Percentiles rank a stretch among this genome's conserved stretches.
phyloP scores from a whole-genome alignment of 1,140 invertebrate genomes.

The Battus philenor region DNA sequence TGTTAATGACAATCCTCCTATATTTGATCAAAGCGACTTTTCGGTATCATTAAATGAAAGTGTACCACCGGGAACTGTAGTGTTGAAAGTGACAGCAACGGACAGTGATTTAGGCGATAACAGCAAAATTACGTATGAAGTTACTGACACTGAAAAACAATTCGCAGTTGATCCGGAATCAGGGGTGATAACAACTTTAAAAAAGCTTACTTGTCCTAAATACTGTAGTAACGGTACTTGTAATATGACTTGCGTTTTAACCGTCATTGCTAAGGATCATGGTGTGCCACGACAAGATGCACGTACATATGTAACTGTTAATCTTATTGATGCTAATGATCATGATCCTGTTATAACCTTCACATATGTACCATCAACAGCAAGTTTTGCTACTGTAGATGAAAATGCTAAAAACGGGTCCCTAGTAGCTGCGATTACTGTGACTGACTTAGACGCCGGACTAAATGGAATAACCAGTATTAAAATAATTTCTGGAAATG shows the following conservation, averaged over 20 bases:
- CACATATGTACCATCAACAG: slow-evolving; percentile 89
- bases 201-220: slow-evolving; percentile 87
- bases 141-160: slow-evolving; percentile 89
- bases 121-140: slow-evolving; percentile 92
- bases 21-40: slow-evolving; percentile 95
- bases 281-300: slow-evolving; percentile 93
- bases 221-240: slow-evolving; percentile 78
- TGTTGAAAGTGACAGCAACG: slow-evolving; percentile 92
- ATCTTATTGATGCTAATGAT: slow-evolving; percentile 95
- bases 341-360: slow-evolving; percentile 95
- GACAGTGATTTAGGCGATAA: slow-evolving; percentile 95
- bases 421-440: slow-evolving; percentile 94
- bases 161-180: slow-evolving; percentile 93
- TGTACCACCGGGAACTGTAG: slow-evolving; percentile 88
- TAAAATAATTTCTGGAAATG: slow-evolving; percentile 91
- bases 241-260: slow-evolving; percentile 94
- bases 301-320: slow-evolving; percentile 95
- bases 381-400: slow-evolving; percentile 92
- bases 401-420: slow-evolving; percentile 94
- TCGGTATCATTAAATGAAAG: slow-evolving; percentile 94
- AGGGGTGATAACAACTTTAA: slow-evolving; percentile 88
- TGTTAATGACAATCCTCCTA: slow-evolving; percentile 96
- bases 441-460: slow-evolving; percentile 93
- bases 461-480: slow-evolving; percentile 91
- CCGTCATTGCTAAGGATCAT: slow-evolving; percentile 94